phyloP scores from a whole-genome alignment of 2,113 vertebrate species.

The Tricholaema leucomelas region DNA sequence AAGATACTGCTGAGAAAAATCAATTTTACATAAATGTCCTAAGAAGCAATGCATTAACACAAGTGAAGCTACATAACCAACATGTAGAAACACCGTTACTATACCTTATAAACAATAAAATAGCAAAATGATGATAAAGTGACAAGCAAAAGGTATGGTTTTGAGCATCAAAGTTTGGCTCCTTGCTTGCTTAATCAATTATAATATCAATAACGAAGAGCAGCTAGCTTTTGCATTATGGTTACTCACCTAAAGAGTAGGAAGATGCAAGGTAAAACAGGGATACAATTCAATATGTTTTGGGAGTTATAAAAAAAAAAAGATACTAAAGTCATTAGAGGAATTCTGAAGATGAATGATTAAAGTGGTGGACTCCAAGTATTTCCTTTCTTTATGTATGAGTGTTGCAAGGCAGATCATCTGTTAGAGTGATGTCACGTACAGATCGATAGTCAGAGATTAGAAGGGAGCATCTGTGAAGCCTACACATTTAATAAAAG shows the following conservation, averaged over 20 bases:
- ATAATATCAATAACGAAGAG: background rate
- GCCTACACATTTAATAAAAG: slow-evolving; percentile 37
- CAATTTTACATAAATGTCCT: background rate
- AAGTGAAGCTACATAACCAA: slow-evolving; percentile 35
- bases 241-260: background rate
- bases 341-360: background rate
- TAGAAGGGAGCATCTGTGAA: slow-evolving; percentile 37
- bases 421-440: slow-evolving; percentile 19
- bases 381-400: background rate
- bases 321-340: background rate
- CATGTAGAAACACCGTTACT: slow-evolving; percentile 38
- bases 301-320: background rate
- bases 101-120: slow-evolving; percentile 12
- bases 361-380: background rate
- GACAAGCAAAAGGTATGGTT: slow-evolving; percentile 37
- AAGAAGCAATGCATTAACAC: background rate
- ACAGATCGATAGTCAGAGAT: slow-evolving; percentile 3
- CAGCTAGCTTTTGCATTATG: background rate
- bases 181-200: slow-evolving; percentile 13
- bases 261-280: background rate
- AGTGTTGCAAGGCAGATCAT: background rate
- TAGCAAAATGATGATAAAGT: background rate
- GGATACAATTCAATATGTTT: background rate
- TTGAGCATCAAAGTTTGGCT: slow-evolving; percentile 31
- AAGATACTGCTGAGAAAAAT: background rate